Evolutionary conservation across 2,888 invertebrate genomes (phyloP), one percentile per base, ranked within the genome.

Genomic region (Hyles lineata): DNA sequence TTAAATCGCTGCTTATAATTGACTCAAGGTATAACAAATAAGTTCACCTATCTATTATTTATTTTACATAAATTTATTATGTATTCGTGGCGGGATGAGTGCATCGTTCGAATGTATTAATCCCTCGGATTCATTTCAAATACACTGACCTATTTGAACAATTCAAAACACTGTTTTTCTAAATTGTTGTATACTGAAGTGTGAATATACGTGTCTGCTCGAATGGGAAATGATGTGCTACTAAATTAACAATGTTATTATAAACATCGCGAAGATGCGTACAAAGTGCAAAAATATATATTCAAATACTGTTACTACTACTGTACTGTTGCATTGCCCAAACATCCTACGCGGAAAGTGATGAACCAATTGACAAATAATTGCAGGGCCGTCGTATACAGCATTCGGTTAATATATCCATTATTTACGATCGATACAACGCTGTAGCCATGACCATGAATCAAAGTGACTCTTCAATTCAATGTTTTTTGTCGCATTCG

Each of bases 21-120:
- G 83, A 87, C 87, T 90, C 93, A 93, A 93, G 92, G 93, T 92
- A 90, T 77, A 83, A 85, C 81, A 72, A 80, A 83, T 67, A 67
- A 67, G 82, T 85, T 81, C 81, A 82, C 81, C 80, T 79, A 83
- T 80, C 74, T 84, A 80, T 77, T 81, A 82, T 84, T 77, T 81
- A 82, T 84, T 83, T 80, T 82, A 79, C 81, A 83, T 83, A 80
- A 79, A 84, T 86, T 80, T 77, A 86, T 88, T 82, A 87, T 89
- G 84, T 85, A 89, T 88, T 79, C 76, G 81, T 82, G 78, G 78
- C 77, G 78, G 76, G 82, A 82, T 81, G 83, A 83, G 79, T 82
- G 85, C 83, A 86, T 79, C 77, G 75, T 74, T 82, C 78, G 80
- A 83, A 84, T 82, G 74, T 74, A 82, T 75, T 72, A 76, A 78